Evolutionary conservation across 2,113 vertebrate genomes (phyloP).

Genomic region (Nerophis ophidion): DNA sequence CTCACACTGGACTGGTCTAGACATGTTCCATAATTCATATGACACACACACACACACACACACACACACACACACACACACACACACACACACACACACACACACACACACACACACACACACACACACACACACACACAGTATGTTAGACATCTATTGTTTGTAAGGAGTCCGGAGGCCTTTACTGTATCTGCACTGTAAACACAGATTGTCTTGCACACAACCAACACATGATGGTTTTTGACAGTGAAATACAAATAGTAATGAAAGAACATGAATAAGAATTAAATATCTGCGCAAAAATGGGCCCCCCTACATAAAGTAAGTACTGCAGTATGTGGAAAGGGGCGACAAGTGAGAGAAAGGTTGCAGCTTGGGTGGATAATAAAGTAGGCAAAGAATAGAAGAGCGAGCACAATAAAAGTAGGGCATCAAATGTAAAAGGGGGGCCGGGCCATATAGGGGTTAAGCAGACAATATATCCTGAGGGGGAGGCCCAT

Average conservation of each 20-base stretch:
- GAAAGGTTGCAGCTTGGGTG: conserved; percentile 19
- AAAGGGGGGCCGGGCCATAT: conserved; percentile 7
- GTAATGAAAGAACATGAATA: not conserved
- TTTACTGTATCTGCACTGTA: conserved; percentile 12
- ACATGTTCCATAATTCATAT: no score
- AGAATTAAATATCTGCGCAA: not conserved
- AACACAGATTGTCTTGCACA: conserved; percentile 1
- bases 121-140: conserved; percentile 2
- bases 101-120: no score
- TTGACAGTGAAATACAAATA: not conserved
- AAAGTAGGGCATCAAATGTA: conserved; percentile 21
- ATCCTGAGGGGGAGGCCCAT: conserved; percentile 48
- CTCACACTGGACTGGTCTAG: no score
- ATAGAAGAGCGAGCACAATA: conserved; percentile 15
- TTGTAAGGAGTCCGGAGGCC: conserved; percentile 32
- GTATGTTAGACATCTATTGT: conserved; percentile 31
- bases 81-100: no score
- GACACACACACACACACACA: no score
- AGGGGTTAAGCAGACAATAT: conserved; percentile 37
- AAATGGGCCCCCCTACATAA: not conserved
- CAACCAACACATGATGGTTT: not conserved
- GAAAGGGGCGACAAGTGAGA: conserved; percentile 3
- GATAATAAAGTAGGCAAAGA: conserved; percentile 6
- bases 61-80: conserved; percentile 3
- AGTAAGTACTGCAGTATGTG: not conserved